Percentiles rank a stretch among this genome's conserved stretches.
phyloP scores from a whole-genome alignment of 2,113 vertebrate genomes.

The Semnornis frantzii region DNA sequence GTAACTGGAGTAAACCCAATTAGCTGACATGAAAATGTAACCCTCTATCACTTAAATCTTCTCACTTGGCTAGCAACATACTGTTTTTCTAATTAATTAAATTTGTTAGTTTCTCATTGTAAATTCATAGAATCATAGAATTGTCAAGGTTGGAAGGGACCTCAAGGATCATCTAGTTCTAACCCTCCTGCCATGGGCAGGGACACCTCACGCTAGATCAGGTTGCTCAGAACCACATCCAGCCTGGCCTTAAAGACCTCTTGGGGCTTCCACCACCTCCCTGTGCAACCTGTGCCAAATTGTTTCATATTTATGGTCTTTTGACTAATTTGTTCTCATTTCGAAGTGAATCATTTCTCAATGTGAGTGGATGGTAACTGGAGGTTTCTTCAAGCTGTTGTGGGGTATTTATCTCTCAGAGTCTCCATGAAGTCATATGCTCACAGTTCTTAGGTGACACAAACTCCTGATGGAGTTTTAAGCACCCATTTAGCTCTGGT shows the following conservation, averaged over 20 bases:
- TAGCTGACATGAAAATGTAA: slow-evolving; percentile 49
- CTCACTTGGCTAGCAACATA: slow-evolving; percentile 41
- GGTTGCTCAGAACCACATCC: too few relatives aligned
- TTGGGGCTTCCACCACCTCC: too few relatives aligned
- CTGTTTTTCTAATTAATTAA: slow-evolving; percentile 73
- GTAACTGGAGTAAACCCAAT: slow-evolving; percentile 49
- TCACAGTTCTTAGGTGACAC: slow-evolving; percentile 71
- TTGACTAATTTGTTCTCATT: slow-evolving; percentile 19
- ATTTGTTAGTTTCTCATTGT: slow-evolving; percentile 19
- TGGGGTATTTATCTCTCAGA: slow-evolving; percentile 68
- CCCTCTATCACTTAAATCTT: slow-evolving; percentile 28
- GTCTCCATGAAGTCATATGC: slow-evolving; percentile 60
- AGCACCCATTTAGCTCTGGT: slow-evolving; percentile 57
- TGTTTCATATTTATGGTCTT: slow-evolving; percentile 30
- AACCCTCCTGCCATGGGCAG: too few relatives aligned
- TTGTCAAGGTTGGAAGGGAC: background rate
- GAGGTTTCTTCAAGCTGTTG: slow-evolving; percentile 75
- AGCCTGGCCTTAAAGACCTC: too few relatives aligned
- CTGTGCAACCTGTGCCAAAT: too few relatives aligned
- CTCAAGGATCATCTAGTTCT: too few relatives aligned
- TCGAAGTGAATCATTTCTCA: slow-evolving; percentile 19
- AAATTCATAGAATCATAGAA: background rate
- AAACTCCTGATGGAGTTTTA: slow-evolving; percentile 58
- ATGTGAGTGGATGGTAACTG: slow-evolving; percentile 33
- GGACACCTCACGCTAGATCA: too few relatives aligned